Base-by-base conservation (phyloP, 2,888 invertebrate genomes). In the Magallana nippona region DNA sequence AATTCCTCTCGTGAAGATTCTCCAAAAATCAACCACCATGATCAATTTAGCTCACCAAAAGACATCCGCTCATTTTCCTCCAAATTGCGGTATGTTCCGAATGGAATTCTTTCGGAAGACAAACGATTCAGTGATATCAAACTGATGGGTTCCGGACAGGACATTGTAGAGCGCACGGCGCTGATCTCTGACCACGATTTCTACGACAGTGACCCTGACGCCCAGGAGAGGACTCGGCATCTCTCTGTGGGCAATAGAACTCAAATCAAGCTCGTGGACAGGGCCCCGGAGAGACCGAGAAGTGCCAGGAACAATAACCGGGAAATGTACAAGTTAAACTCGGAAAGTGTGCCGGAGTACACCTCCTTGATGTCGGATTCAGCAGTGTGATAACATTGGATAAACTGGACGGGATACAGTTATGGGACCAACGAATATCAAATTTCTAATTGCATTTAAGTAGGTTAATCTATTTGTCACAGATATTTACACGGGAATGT, bases 1-100 rank as follows among this genome's bases (percentile, higher is more conserved):
- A 84, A 84, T 63, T 58, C 83, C 8, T 22, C 27, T 8, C 77
- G 85, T 2, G 71, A 77, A 77, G 87, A 88, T 11, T 87, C 88
- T n/a, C 78, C 57, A 13, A 82, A 82, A 71, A 77, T n/a, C 17
- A 27, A 19, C 55, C 55, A 71, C 17, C 58, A 55, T 17, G 62
- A 55, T 10, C 17, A 63, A 19, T 32, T 56, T 27, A 62, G 62
- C 10, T 81, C 81, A 44, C 81, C 81, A 10, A 63, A 63, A 44
- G 44, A 55, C 1, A 62, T 62, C 55, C 32, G 27, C 2, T 32
- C 81, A 32, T 55, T 22, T 11, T 22, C 81, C 5, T 22, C 62
- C 44, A 79, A 79, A 79, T 22, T 79, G 22, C 79, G 79, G 22
- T 57, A 79, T 56, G 11, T 79, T 56, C 79, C 81, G 19, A 86